Evolutionary conservation across 2,113 vertebrate species (phyloP).

Genomic region (Hypocryptadius cinnamomeus): DNA sequence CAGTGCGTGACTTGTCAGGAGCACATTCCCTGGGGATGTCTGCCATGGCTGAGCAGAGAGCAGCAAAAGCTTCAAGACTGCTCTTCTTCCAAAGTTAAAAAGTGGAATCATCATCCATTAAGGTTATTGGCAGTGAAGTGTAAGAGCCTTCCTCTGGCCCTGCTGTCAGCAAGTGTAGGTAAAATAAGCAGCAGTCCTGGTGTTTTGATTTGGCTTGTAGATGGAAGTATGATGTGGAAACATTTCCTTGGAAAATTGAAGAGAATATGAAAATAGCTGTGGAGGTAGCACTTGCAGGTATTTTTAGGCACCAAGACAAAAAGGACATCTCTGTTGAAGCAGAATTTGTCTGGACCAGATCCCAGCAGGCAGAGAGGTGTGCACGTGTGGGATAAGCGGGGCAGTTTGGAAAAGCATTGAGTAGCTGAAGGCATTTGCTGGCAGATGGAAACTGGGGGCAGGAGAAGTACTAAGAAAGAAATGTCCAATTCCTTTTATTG

Average conservation of each 20-base stretch:
- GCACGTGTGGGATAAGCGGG: background rate
- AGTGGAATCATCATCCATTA: background rate
- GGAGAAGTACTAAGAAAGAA: background rate
- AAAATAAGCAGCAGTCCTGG: background rate
- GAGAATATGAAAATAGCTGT: background rate
- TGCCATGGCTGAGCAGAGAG: background rate
- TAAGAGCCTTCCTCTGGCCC: background rate
- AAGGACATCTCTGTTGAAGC: background rate
- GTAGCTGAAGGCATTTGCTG: background rate
- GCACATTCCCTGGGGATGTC: background rate
- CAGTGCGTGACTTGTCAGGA: background rate
- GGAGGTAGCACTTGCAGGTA: background rate
- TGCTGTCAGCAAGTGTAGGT: background rate
- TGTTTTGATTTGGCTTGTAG: background rate
- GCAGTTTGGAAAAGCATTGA: background rate
- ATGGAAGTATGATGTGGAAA: background rate
- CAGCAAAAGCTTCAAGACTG: background rate
- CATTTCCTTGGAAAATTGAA: background rate
- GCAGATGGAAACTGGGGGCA: background rate
- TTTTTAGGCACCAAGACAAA: background rate
- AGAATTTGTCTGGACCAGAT: background rate
- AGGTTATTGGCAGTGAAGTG: background rate
- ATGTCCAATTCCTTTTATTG: background rate
- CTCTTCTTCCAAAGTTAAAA: background rate
- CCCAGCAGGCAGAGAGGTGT: background rate